Base-by-base conservation (phyloP, 1,140 invertebrate species). In the Rhyacophila brunnea region DNA sequence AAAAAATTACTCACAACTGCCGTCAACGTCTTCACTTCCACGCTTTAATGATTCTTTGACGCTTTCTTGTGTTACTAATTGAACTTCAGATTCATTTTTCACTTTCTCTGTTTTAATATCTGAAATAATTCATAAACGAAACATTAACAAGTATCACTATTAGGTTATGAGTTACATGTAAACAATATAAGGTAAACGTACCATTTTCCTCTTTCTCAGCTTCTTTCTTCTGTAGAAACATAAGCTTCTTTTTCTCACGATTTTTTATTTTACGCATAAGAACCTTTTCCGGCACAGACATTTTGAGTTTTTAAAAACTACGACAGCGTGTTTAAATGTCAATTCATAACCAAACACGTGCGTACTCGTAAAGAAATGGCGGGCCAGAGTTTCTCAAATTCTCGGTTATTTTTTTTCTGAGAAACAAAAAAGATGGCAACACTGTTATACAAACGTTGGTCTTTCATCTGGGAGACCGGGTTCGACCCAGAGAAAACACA, bases 241-340 rank as follows among this genome's bases (percentile, higher is more conserved):
- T 83, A 32, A 86, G 71, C 71, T 88, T 89, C 58, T 82, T 85
- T 64, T 88, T 86, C 68, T 90, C 88, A 7, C 85, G 78, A 68
- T 89, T 89, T 53, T 85, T 88, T 51, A 91, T 87, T 75, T 91
- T 92, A 52, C 87, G 78, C 79, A 89, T 87, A 49, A 91, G 75
- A 17, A 90, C 80, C 76, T 90, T 89, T 54, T 91, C 87, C 28
- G 86, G 83, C 1, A 90, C 81, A 49, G 86, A 85, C 87, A 91
- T 90, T 65, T 70, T 35, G 20, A 43, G 15, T n/a, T 13, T 43
- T 58, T 42, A 42, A 28, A 50, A 47, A 28, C 23, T 28, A 28
- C 23, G 3, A 28, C 23, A 28, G 23, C 23, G 23, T 28, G 23
- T 28, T 28, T 28, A 9, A 28, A 28, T 28, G 23, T 28, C 15